A percentile compares a stretch with the other conserved stretches of the same genome.
Evolutionary conservation across 2,113 vertebrate species (phyloP).

Genomic region (Arvicanthis niloticus): DNA sequence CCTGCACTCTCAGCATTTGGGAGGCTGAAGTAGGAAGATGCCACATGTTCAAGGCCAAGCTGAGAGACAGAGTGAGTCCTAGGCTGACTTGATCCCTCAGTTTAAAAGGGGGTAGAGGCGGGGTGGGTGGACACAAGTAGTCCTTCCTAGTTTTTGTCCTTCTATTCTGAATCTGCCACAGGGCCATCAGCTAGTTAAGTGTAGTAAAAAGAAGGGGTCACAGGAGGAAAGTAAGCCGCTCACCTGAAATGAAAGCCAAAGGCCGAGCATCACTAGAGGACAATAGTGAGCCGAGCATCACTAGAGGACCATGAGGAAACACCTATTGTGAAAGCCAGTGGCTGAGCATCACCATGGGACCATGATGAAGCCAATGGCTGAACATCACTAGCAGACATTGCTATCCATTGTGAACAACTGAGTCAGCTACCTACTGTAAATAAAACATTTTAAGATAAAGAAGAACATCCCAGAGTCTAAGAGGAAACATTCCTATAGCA

Average conservation of each 20-base stretch:
- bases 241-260: neutral
- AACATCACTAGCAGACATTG: neutral
- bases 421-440: neutral
- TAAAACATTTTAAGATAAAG: slow-evolving; percentile 15
- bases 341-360: too few relatives aligned
- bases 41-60: neutral
- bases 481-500: neutral
- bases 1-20: neutral
- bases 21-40: neutral
- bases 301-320: neutral
- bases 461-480: neutral
- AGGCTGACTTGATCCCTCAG: neutral
- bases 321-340: neutral
- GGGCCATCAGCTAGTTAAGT: neutral
- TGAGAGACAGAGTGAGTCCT: neutral
- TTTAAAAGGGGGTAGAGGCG: neutral
- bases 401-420: neutral
- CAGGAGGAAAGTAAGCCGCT: neutral
- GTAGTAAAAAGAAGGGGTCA: neutral
- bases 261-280: neutral
- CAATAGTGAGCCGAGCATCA: neutral
- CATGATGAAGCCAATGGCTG: neutral
- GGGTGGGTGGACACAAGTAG: neutral
- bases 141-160: neutral
- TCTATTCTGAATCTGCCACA: neutral